Conservation (phyloP, 2,797 vertebrate genomes). For the Acanthurus lineatus region DNA sequence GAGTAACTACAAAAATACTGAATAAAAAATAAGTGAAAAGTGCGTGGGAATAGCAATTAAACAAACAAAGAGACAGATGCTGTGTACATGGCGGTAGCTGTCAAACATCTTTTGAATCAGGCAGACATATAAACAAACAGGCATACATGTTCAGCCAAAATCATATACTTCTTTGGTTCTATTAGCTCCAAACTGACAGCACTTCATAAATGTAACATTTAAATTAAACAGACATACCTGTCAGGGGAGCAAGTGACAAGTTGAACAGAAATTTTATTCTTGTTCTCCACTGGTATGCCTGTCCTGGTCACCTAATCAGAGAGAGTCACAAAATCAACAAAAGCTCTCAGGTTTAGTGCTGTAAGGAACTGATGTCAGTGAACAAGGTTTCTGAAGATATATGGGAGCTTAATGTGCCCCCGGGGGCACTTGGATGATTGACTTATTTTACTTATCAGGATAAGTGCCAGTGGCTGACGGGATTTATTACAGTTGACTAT, state of each 20-base stretch:
- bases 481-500: conserved; percentile 37
- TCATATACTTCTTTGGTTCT: not conserved
- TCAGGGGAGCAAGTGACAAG: conserved; percentile 92
- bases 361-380: not conserved
- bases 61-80: not conserved
- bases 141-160: not conserved
- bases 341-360: conserved; percentile 8
- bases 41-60: not conserved
- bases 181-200: not conserved
- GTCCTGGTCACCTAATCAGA: conserved; percentile 85
- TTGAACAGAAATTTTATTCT: conserved; percentile 84
- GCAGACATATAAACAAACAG: not conserved
- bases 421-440: conserved; percentile 55
- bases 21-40: not conserved
- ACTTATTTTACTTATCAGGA: conserved; percentile 54
- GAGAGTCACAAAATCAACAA: conserved; percentile 39
- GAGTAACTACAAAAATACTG: not conserved
- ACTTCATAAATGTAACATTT: conserved; percentile 2
- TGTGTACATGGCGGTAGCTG: not conserved
- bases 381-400: conserved; percentile 24
- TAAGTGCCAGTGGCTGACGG: conserved; percentile 26
- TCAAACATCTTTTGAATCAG: not conserved
- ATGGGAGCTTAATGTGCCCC: conserved; percentile 27
- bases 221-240: conserved; percentile 79
- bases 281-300: conserved; percentile 87